Conservation (phyloP, 2,888 invertebrate genomes). For the Eumerus sabulonum region DNA sequence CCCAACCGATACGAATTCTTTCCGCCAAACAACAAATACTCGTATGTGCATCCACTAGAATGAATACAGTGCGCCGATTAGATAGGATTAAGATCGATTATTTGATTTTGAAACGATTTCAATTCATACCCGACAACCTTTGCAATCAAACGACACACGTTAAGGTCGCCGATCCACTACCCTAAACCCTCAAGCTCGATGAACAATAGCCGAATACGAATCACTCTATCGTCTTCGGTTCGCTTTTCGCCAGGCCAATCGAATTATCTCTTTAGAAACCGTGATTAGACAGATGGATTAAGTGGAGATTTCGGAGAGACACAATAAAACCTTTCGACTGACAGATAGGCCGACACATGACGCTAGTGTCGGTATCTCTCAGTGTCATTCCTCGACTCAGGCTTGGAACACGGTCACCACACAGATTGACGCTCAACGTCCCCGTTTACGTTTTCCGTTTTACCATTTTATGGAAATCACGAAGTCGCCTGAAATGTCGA, state of each 20-base stretch:
- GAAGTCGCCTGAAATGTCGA: constrained; percentile 61
- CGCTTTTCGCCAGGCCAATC: constrained; percentile 16
- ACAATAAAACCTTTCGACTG: constrained; percentile 55
- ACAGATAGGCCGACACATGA: constrained; percentile 59
- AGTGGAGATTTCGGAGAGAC: constrained; percentile 30
- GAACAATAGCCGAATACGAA: constrained; percentile 2
- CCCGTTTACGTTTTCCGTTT: too few species aligned
- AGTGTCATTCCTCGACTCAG: constrained; percentile 1
- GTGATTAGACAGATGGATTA: constrained; percentile 62
- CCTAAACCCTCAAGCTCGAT: too few species aligned
- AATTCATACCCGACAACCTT: constrained; percentile 51
- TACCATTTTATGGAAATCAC: constrained; percentile 61
- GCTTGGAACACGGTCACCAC: not conserved
- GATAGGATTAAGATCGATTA: constrained; percentile 77
- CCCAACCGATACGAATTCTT: constrained; percentile 63
- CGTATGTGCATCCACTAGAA: constrained; percentile 64
- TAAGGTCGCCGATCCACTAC: not conserved
- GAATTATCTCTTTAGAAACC: constrained; percentile 62
- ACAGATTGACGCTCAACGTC: too few species aligned
- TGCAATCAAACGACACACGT: constrained; percentile 10
- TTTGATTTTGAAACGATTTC: constrained; percentile 75
- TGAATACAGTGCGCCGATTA: constrained; percentile 49
- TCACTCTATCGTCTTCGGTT: constrained; percentile 57
- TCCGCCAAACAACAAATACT: constrained; percentile 51
- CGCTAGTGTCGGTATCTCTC: constrained; percentile 43